Conservation (phyloP, 2,888 invertebrate genomes). For the Rhodophaea formosa region DNA sequence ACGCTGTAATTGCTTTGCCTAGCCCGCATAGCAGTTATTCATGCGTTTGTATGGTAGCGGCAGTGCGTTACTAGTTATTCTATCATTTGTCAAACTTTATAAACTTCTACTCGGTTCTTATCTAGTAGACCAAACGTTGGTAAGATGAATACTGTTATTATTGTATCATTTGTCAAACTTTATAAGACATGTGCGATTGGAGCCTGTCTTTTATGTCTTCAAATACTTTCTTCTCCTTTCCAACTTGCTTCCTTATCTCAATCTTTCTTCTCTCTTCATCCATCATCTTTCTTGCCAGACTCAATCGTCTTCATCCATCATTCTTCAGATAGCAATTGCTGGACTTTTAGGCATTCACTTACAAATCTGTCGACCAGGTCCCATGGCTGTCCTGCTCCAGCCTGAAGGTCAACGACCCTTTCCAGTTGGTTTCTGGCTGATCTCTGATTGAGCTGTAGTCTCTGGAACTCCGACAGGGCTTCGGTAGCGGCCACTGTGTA, state of each 20-base stretch:
- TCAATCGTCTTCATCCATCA: slow-evolving; percentile 20
- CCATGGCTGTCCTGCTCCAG: slow-evolving; percentile 83
- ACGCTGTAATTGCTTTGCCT: slow-evolving; percentile 8
- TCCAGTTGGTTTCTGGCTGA: slow-evolving; percentile 82
- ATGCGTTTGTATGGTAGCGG: too few relatives aligned
- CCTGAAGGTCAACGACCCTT: slow-evolving; percentile 81
- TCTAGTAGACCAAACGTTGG: too few relatives aligned
- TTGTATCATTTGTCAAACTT: too few relatives aligned
- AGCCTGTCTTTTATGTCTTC: too few relatives aligned
- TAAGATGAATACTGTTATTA: too few relatives aligned
- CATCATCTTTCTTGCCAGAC: slow-evolving; percentile 33
- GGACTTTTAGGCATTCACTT: slow-evolving; percentile 43
- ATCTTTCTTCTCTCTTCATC: slow-evolving; percentile 25
- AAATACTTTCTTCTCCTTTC: slow-evolving; percentile 34
- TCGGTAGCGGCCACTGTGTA: slow-evolving; percentile 87
- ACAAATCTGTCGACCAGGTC: slow-evolving; percentile 83
- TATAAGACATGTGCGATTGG: too few relatives aligned
- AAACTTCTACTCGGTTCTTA: too few relatives aligned
- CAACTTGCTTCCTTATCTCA: background rate
- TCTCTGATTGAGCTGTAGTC: slow-evolving; percentile 79
- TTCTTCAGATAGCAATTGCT: slow-evolving; percentile 16
- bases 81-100: too few relatives aligned
- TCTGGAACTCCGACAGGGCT: slow-evolving; percentile 87
- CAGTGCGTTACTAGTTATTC: too few relatives aligned
- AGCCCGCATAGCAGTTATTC: background rate